Evolutionary conservation across 2,113 vertebrate species (phyloP).

Genomic region (Fukomys damarensis): DNA sequence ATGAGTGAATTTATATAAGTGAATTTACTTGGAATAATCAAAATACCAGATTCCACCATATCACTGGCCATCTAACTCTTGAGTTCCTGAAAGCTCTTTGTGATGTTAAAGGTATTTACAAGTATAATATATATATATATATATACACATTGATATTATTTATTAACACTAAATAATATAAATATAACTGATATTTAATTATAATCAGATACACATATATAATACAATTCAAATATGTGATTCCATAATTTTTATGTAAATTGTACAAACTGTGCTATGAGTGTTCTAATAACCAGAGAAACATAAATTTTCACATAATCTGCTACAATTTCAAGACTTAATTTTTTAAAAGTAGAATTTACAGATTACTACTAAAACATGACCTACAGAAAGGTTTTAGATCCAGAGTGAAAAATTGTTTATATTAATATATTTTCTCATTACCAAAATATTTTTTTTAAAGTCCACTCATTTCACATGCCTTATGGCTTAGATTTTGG

Average conservation of each 20-base stretch:
- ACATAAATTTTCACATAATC: slow-evolving; percentile 32
- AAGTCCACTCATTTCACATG: background rate
- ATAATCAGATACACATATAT: background rate
- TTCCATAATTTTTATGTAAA: background rate
- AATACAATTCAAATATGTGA: background rate
- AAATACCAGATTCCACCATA: background rate
- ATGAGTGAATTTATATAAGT: no score
- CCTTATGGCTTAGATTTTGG: slow-evolving; percentile 15
- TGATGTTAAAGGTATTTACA: background rate
- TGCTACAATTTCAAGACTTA: background rate
- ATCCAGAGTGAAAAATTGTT: background rate
- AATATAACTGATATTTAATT: background rate
- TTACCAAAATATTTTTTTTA: background rate
- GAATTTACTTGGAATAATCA: background rate
- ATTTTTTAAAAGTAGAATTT: background rate
- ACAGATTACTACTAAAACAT: background rate
- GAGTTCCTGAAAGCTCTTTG: background rate
- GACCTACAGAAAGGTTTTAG: background rate
- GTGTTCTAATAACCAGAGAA: background rate
- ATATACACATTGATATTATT: background rate
- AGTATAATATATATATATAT: background rate
- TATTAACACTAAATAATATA: background rate
- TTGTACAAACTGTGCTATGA: background rate
- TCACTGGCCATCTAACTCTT: background rate
- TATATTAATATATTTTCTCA: slow-evolving; percentile 15